Base-by-base conservation (phyloP, 2,113 vertebrate species). In the Lycaon pictus region DNA sequence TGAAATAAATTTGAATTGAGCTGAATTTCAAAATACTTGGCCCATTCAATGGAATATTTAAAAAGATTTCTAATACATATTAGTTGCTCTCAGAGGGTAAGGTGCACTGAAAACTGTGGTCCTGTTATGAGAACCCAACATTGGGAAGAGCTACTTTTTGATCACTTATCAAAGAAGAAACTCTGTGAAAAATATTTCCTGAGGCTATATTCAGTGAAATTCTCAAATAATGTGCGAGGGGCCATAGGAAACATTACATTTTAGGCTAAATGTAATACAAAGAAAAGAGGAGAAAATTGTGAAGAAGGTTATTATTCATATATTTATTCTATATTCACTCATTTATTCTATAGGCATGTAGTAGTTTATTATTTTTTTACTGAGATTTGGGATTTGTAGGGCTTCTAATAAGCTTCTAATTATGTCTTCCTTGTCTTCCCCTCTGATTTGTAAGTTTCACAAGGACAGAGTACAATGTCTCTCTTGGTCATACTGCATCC, bases 1-100 rank as follows among this genome's bases (percentile, higher is more conserved):
- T 96, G 48, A 93, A 93, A 96, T 93, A 71, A 92, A 92, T 96
- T 92, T 96, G 37, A 96, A 55, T 63, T 67, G 48, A 79, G 27
- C 43, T 51, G n/a, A 93, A 84, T 88, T 95, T 82, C 29, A 96
- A 95, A 97, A 94, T 76, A 88, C 92, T 88, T 97, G 37, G 79
- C 51, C n/a, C 60, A 72, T 79, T 94, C 51, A 93, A 69, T 76
- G 25, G 56, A 87, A 97, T 89, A 76, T 79, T 91, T 56, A 37
- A 82, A 65, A 62, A 96, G 32, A 90, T 25, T 96, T 96, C 67
- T 71, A 93, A 81, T 35, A 58, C 48, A 84, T 67, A 19, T 58
- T 90, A 89, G 1, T 88, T 82, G 22, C n/a, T 71, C 58, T 95
- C 81, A 92, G 48, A 48, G 16, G 74, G 27, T 85, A 71, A 43